A percentile compares a stretch with the other conserved stretches of the same genome.
Conservation (phyloP, 2,797 vertebrate species). For the Sarcophilus harrisii region DNA sequence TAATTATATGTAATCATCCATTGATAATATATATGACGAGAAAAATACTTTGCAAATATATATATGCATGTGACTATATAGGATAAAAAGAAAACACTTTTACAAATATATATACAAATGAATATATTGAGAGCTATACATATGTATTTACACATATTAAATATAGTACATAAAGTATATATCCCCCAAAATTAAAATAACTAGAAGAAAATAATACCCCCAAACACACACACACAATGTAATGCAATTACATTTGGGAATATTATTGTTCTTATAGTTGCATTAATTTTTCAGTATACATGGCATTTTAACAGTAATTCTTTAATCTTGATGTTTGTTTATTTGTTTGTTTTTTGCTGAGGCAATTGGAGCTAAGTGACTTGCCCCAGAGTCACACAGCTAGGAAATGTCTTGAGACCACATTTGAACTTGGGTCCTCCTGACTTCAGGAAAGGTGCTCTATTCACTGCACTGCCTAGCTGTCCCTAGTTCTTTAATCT, state of each 20-base stretch:
- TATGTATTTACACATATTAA: not conserved
- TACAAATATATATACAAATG: not conserved
- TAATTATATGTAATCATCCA: not conserved
- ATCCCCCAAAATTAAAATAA: not conserved
- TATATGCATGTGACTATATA: not conserved
- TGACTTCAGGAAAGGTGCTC: too few species aligned
- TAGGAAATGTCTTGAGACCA: too few species aligned
- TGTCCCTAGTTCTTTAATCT: not conserved
- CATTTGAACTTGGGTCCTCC: too few species aligned
- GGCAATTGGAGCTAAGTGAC: too few species aligned
- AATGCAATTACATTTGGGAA: not conserved
- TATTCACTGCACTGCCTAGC: too few species aligned
- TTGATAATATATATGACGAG: not conserved
- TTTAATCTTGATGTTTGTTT: too few species aligned
- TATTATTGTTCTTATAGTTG: slow-evolving; percentile 1
- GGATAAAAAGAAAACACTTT: not conserved
- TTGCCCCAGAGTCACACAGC: too few species aligned
- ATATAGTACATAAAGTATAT: not conserved
- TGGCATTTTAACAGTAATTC: not conserved
- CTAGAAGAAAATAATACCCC: not conserved
- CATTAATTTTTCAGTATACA: slow-evolving; percentile 1
- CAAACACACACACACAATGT: not conserved
- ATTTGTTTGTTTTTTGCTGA: too few species aligned
- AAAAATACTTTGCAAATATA: not conserved
- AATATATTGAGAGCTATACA: not conserved